Evolutionary conservation across 1,140 invertebrate species (phyloP), one percentile per base, ranked within the genome.

Genomic region (Hyles euphorbiae): DNA sequence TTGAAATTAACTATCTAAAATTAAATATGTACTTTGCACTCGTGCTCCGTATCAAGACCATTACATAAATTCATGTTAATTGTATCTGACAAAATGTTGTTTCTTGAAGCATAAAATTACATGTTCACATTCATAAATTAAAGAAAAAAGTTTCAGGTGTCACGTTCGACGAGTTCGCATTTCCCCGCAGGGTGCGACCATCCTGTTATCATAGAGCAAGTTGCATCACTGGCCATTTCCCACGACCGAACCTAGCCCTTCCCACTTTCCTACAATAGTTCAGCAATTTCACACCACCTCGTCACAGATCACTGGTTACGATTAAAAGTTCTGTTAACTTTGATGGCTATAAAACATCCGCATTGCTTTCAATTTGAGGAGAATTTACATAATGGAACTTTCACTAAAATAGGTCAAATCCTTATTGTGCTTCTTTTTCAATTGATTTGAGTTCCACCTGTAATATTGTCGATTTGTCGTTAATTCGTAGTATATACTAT

Each of bases 161-260:
- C 36, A 40, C 4, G 8, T 2, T 40, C 8, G 36, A 8, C 2
- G 36, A 40, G 0, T 3, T 5, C 8, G 2, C 36, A 40, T 8
- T 40, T 40, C 36, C 36, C 36, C 1, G 8, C 8, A 40, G 36
- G 36, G 36, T 8, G 8, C 36, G 36, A 40, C 36, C 36, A 40
- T 40, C 36, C 36, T 40, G 4, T 40, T 40, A 40, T 5, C 36
- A 3, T 8, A 40, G 43, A 61, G 64, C 56, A 61, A 72, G 12
- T 58, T 53, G 55, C 57, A 10, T 53, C 51, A 69, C n/a, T 52
- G 54, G 50, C 47, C 70, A 32, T 76, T 87, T 87, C 83, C 79
- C 83, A 87, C 79, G 81, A 68, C 75, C 78, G 53, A 72, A 72
- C 72, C 81, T 77, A 78, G 74, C 79, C 79, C 60, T 74, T 75